Conservation (phyloP, 2,113 vertebrate species). For the Oophaga pumilio region DNA sequence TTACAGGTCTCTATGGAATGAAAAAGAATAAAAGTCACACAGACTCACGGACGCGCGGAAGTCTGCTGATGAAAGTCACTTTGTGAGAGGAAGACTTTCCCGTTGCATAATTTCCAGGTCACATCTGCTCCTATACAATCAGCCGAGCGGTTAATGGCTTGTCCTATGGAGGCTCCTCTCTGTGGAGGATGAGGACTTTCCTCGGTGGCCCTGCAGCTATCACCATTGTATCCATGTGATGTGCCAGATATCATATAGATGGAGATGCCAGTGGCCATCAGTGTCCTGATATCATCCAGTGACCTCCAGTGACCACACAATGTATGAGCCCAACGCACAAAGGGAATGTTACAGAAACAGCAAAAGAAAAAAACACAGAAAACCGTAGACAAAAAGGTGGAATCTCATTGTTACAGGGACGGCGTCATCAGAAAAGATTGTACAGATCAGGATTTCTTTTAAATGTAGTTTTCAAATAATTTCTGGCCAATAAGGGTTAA, state of each 20-base stretch:
- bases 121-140: conserved; percentile 38
- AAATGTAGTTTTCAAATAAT: too few relatives aligned
- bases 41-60: background rate
- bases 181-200: background rate
- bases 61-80: conserved; percentile 44
- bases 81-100: conserved; percentile 19
- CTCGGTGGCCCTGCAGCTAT: background rate
- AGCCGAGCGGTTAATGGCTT: background rate
- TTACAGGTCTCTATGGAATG: background rate
- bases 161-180: background rate
- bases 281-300: background rate
- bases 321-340: background rate
- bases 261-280: background rate
- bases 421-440: too few relatives aligned
- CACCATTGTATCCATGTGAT: background rate
- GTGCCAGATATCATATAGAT: background rate
- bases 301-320: background rate
- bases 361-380: too few relatives aligned
- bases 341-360: too few relatives aligned
- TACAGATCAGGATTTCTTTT: too few relatives aligned
- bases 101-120: conserved; percentile 53
- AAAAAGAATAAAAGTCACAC: background rate
- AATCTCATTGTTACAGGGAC: too few relatives aligned
- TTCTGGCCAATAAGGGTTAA: too few relatives aligned
- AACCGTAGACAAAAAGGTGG: too few relatives aligned